Evolutionary conservation across 2,888 invertebrate genomes (phyloP).

Genomic region (Clivina fossor): DNA sequence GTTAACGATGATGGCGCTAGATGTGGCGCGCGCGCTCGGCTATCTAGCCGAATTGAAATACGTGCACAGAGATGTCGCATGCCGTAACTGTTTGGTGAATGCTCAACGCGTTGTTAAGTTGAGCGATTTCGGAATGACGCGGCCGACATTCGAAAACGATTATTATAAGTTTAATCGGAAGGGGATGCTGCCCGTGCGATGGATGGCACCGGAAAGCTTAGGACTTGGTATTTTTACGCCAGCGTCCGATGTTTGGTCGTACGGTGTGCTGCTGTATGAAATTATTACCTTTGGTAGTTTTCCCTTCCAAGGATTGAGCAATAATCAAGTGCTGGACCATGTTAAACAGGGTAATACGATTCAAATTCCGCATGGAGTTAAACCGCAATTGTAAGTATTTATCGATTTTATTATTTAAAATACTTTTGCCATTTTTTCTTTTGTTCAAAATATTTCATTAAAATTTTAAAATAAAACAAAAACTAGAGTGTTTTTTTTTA

Average conservation of each 20-base stretch:
- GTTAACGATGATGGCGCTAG: conserved; percentile 84
- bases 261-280: conserved; percentile 83
- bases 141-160: conserved; percentile 83
- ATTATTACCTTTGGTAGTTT: conserved; percentile 89
- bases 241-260: conserved; percentile 89
- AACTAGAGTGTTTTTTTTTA: too few relatives aligned
- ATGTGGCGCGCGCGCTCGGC: conserved; percentile 80
- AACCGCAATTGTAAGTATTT: conserved; percentile 74
- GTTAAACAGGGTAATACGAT: conserved; percentile 77
- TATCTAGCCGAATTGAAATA: conserved; percentile 84
- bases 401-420: conserved; percentile 17
- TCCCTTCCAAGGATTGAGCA: conserved; percentile 85
- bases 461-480: conserved; percentile 4
- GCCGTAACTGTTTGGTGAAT: conserved; percentile 70
- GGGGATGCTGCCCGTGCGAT: conserved; percentile 85
- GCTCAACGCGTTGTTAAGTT: conserved; percentile 74
- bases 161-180: conserved; percentile 87
- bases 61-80: conserved; percentile 86
- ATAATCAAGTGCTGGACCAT: conserved; percentile 78
- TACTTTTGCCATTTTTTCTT: conserved; percentile 8
- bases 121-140: conserved; percentile 93
- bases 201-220: conserved; percentile 92
- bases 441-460: not conserved
- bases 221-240: conserved; percentile 81
- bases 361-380: conserved; percentile 73